Evolutionary conservation across 2,888 invertebrate species (phyloP).

Genomic region (Eumacrocentrus americanus): DNA sequence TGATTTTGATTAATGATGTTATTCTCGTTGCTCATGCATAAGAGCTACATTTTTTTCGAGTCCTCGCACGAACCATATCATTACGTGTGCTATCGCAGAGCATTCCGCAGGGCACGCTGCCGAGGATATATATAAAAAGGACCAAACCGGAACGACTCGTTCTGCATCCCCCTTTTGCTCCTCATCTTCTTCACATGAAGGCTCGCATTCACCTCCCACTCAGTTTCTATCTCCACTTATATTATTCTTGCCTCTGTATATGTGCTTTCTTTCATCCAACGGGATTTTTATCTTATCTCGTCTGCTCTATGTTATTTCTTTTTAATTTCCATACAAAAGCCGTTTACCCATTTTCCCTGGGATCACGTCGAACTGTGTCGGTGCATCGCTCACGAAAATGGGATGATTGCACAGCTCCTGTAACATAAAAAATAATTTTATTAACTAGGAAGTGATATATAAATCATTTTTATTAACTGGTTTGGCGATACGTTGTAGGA

Average conservation of each 20-base stretch:
- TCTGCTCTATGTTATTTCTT: conserved; percentile 12
- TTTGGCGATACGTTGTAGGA: background rate
- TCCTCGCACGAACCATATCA: conserved; percentile 39
- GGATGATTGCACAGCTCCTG: conserved; percentile 80
- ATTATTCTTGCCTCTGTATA: background rate
- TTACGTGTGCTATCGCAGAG: conserved; percentile 41
- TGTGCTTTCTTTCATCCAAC: background rate
- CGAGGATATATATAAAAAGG: conserved; percentile 29
- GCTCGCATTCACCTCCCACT: conserved; percentile 25
- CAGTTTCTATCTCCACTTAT: conserved; percentile 22
- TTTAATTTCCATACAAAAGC: too few species aligned
- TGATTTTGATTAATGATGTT: conserved; percentile 14
- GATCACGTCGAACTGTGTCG: conserved; percentile 81
- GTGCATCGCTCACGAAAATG: conserved; percentile 79
- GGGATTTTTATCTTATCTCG: conserved; percentile 5
- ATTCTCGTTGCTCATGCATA: conserved; percentile 17
- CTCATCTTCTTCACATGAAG: conserved; percentile 20
- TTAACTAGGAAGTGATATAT: too few species aligned
- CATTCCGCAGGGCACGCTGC: conserved; percentile 31
- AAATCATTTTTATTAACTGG: background rate
- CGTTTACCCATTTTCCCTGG: conserved; percentile 90
- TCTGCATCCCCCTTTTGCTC: conserved; percentile 26
- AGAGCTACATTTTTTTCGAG: conserved; percentile 15
- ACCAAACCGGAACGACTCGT: conserved; percentile 45
- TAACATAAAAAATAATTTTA: conserved; percentile 51